These are phyloP conservation scores for Nemoura dubitans DNA, from an alignment of 2,888 invertebrate genomes.

Conservation along the genomic window DNA sequence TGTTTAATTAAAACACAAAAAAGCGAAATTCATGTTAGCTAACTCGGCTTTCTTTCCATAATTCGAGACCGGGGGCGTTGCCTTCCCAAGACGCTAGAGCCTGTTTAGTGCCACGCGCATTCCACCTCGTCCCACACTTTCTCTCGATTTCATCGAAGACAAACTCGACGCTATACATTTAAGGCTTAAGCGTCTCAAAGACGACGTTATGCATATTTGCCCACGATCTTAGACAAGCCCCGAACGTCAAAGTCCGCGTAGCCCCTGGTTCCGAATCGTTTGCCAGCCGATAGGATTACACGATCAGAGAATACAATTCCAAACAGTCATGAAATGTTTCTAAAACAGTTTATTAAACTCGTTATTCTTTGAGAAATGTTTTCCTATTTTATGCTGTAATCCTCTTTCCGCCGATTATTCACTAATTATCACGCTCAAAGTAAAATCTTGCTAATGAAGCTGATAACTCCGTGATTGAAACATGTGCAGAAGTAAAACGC, in stretches of 20 bases:
- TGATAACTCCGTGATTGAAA: neutral
- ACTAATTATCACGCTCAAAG: too few species aligned
- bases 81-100: too few species aligned
- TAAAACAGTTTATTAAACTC: neutral
- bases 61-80: too few species aligned
- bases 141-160: neutral
- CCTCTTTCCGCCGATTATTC: too few species aligned
- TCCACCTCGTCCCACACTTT: too few species aligned
- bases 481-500: neutral
- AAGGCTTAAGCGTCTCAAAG: neutral
- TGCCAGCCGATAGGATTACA: neutral
- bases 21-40: too few species aligned
- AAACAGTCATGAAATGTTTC: neutral
- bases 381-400: too few species aligned
- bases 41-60: too few species aligned
- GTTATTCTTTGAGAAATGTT: neutral
- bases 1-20: too few species aligned
- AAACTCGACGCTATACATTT: neutral
- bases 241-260: neutral
- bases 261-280: neutral
- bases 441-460: too few species aligned
- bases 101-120: too few species aligned
- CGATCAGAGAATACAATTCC: neutral
- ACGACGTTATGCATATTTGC: neutral
- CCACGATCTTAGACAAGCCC: neutral